Percentiles rank a stretch among this genome's conserved stretches.
phyloP scores from a whole-genome alignment of 2,113 vertebrate genomes.

The Ameiurus melas region DNA sequence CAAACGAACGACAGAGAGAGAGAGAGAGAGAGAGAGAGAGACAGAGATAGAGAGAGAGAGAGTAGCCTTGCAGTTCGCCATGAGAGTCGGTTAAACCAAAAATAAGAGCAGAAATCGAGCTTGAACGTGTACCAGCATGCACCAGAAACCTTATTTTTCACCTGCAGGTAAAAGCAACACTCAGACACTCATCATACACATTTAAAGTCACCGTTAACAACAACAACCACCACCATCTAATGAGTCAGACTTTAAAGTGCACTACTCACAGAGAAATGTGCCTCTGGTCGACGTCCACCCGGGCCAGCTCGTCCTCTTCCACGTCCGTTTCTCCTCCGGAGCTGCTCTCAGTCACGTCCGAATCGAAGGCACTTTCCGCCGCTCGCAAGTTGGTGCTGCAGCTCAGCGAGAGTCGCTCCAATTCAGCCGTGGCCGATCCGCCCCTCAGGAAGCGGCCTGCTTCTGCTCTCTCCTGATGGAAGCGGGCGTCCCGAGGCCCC shows the following conservation, averaged over 20 bases:
- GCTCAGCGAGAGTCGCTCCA: conserved; percentile 89
- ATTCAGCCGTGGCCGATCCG: conserved; percentile 82
- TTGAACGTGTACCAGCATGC: neutral
- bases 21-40: too few species aligned
- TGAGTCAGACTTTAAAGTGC: neutral
- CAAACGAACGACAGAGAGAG: neutral
- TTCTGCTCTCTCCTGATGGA: conserved; percentile 78
- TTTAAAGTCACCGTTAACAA: neutral
- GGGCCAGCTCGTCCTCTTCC: conserved; percentile 90
- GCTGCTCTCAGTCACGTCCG: conserved; percentile 96
- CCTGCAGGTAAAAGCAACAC: neutral
- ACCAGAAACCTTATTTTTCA: neutral
- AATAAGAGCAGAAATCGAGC: neutral
- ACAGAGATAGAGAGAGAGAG: too few species aligned
- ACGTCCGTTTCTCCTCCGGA: conserved; percentile 95
- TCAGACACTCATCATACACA: neutral
- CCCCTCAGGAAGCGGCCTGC: conserved; percentile 85
- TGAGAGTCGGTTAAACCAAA: neutral
- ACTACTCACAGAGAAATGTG: conserved; percentile 92
- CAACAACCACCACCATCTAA: too few species aligned
- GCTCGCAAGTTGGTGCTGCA: conserved; percentile 87
- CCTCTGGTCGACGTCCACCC: conserved; percentile 85
- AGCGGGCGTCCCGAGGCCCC: conserved; percentile 76
- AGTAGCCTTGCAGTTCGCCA: neutral
- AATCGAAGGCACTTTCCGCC: conserved; percentile 91